These are phyloP conservation scores for Orthosia incerta DNA, from an alignment of 2,888 invertebrate genomes.

Conservation along the genomic window DNA sequence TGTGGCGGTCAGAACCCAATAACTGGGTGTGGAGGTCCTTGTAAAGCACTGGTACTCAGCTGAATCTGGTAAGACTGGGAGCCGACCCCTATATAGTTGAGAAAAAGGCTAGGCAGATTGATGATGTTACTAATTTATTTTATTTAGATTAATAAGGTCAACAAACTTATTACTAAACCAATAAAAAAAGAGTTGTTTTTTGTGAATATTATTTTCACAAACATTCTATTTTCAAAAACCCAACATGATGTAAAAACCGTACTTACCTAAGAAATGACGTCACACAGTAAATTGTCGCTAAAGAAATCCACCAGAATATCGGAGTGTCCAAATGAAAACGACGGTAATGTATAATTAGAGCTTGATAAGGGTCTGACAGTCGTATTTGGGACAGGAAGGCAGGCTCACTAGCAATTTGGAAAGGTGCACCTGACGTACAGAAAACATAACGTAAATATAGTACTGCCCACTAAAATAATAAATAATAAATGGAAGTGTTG, in stretches of 20 bases:
- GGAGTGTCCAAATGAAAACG: conserved; percentile 84
- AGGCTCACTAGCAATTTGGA: conserved; percentile 79
- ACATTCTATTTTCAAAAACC: conserved; percentile 37
- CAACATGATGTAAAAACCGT: conserved; percentile 47
- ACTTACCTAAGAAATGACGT: conserved; percentile 43
- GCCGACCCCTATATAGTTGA: too few species aligned
- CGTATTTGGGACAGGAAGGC: conserved; percentile 86
- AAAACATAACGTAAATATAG: conserved; percentile 69
- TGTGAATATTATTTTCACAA: too few species aligned
- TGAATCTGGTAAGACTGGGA: too few species aligned
- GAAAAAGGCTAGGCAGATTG: too few species aligned
- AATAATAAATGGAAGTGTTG: conserved; percentile 29
- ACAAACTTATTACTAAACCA: neutral
- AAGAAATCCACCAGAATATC: conserved; percentile 77
- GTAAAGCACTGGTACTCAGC: too few species aligned
- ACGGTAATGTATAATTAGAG: conserved; percentile 89
- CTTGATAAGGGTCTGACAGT: conserved; percentile 89
- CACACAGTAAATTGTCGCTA: conserved; percentile 72
- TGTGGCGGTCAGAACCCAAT: too few species aligned
- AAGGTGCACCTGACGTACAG: conserved; percentile 82
- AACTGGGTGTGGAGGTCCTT: too few species aligned
- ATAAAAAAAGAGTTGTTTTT: too few species aligned
- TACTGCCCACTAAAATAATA: conserved; percentile 60
- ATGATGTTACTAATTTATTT: neutral
- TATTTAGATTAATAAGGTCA: too few species aligned